These are phyloP conservation scores for Spermophilus dauricus DNA, from an alignment of 2,113 vertebrate species.

Conservation along the genomic window DNA sequence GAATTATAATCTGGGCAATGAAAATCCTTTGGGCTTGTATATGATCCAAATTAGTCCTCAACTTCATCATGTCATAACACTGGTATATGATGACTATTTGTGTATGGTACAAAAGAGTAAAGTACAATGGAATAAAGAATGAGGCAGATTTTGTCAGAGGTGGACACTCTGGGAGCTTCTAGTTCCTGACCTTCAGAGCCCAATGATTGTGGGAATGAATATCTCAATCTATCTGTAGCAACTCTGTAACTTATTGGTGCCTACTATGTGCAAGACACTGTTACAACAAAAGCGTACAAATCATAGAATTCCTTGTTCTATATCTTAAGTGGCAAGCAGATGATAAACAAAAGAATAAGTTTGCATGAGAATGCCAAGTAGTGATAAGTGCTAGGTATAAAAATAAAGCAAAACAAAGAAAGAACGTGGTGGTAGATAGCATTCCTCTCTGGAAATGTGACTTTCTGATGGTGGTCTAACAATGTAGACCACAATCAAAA, in stretches of 20 bases:
- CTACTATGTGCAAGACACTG: background rate
- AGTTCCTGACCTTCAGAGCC: background rate
- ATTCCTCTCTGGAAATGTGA: background rate
- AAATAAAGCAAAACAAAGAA: background rate
- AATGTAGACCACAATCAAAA: background rate
- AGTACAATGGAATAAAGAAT: background rate
- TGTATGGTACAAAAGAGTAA: too few species aligned
- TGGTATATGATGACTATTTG: background rate
- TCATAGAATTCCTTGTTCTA: background rate
- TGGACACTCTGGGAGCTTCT: background rate
- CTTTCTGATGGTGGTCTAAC: background rate
- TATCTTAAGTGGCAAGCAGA: background rate
- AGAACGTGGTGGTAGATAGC: background rate
- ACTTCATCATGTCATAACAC: background rate
- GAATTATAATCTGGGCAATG: background rate
- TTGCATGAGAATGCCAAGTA: background rate
- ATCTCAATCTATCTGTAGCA: background rate
- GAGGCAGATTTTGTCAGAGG: background rate
- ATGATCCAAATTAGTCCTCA: background rate
- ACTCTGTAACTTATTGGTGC: background rate
- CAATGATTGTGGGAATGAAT: background rate
- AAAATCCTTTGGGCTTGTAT: background rate
- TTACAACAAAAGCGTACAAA: background rate
- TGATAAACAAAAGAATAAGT: background rate
- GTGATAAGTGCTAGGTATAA: background rate